Percentiles rank a stretch among this genome's conserved stretches.
Conservation (phyloP, 2,888 invertebrate species). For the Anoplius nigerrimus region DNA sequence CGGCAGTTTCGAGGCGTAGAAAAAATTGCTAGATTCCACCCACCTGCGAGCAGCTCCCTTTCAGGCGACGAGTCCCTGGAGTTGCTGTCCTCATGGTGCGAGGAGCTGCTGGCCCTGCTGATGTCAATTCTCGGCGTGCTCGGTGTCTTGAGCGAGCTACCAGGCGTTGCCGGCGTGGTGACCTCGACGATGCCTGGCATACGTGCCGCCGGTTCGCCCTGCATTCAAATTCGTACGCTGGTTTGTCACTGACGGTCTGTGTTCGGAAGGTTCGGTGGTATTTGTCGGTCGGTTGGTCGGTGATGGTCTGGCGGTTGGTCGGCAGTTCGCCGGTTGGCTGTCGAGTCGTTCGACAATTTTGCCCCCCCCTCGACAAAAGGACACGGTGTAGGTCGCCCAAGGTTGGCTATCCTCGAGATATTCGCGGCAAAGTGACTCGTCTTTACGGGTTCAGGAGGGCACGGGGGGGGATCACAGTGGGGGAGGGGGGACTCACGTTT, state of each 20-base stretch:
- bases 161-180: slow-evolving; percentile 69
- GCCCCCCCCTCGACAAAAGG: slow-evolving; percentile 2
- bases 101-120: slow-evolving; percentile 91
- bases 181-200: slow-evolving; percentile 76
- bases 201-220: slow-evolving; percentile 69
- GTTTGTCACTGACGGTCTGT: slow-evolving; percentile 49
- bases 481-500: slow-evolving; percentile 69
- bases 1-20: too few relatives aligned
- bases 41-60: slow-evolving; percentile 85
- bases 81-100: slow-evolving; percentile 86
- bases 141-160: slow-evolving; percentile 79
- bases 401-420: slow-evolving; percentile 20
- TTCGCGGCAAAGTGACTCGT: slow-evolving; percentile 24
- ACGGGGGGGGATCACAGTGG: slow-evolving; percentile 43
- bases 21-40: too few relatives aligned
- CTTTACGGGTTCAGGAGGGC: slow-evolving; percentile 22
- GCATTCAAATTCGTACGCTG: slow-evolving; percentile 61
- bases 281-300: neutral
- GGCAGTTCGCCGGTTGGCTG: neutral
- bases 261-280: slow-evolving; percentile 35
- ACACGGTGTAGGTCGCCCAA: too few relatives aligned
- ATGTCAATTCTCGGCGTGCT: slow-evolving; percentile 91
- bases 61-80: slow-evolving; percentile 88
- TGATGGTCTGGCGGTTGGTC: neutral
- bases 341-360: too few relatives aligned